Evolutionary conservation across 2,113 vertebrate species (phyloP).

Genomic region (Brienomyrus longianalis): DNA sequence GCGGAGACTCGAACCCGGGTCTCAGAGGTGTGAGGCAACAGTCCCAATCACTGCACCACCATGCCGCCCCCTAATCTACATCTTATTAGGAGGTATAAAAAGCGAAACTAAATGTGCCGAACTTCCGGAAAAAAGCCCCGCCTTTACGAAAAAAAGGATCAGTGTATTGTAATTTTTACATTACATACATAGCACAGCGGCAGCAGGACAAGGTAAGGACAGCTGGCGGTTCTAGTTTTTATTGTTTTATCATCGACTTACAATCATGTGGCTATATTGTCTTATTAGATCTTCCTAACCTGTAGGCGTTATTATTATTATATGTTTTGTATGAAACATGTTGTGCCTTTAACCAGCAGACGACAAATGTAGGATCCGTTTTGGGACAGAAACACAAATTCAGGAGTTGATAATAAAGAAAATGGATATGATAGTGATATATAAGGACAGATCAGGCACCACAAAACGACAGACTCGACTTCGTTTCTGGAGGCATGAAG

Average conservation of each 20-base stretch:
- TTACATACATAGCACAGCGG: neutral
- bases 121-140: neutral
- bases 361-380: neutral
- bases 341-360: neutral
- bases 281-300: neutral
- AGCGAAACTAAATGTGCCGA: neutral
- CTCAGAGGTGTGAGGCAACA: no score
- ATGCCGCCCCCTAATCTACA: no score
- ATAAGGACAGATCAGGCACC: neutral
- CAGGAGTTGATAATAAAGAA: neutral
- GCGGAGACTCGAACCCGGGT: no score
- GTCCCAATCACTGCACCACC: no score
- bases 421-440: neutral
- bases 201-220: neutral
- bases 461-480: neutral
- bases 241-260: neutral
- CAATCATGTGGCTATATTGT: neutral
- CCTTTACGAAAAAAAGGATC: neutral
- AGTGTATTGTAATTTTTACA: neutral
- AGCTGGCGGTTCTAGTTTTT: neutral
- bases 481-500: neutral
- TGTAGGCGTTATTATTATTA: neutral
- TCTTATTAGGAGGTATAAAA: neutral
- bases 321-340: neutral
- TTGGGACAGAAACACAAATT: neutral